A percentile compares a stretch with the other conserved stretches of the same genome.
These are phyloP conservation scores for Cyclargus thomasi DNA, from an alignment of 1,140 invertebrate genomes.

Conservation along the genomic window DNA sequence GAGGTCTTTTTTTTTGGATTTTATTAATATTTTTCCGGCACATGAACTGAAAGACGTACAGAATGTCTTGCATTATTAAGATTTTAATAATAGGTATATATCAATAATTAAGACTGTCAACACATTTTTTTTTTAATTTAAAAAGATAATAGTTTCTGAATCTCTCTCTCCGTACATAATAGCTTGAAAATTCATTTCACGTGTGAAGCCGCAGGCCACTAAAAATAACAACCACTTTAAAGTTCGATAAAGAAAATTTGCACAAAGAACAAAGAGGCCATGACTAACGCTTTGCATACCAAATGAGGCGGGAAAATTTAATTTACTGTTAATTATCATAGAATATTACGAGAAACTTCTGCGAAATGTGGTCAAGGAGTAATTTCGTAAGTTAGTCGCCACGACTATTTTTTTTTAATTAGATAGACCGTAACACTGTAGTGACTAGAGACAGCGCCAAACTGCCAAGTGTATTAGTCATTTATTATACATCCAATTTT, in stretches of 20 bases:
- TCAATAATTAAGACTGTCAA: too few species aligned
- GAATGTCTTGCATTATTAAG: too few species aligned
- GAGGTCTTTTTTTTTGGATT: too few species aligned
- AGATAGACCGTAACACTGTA: not conserved
- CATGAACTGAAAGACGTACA: too few species aligned
- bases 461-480: too few species aligned
- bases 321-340: conserved; percentile 11
- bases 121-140: too few species aligned
- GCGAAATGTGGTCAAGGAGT: not conserved
- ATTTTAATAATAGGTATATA: too few species aligned
- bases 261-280: conserved; percentile 13
- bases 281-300: conserved; percentile 14
- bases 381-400: conserved; percentile 1
- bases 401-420: not conserved
- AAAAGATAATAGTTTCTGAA: too few species aligned
- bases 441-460: too few species aligned
- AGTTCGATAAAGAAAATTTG: conserved; percentile 11
- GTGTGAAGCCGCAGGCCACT: not conserved
- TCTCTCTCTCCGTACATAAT: not conserved
- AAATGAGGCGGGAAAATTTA: conserved; percentile 14
- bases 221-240: conserved; percentile 3
- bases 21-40: too few species aligned
- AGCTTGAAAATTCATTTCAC: not conserved
- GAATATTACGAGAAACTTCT: conserved; percentile 5
- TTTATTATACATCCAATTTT: too few species aligned